A percentile compares a stretch with the other conserved stretches of the same genome.
These are phyloP conservation scores for Dolichomitus sp. DNA, from an alignment of 2,888 invertebrate species.

Conservation along the genomic window DNA sequence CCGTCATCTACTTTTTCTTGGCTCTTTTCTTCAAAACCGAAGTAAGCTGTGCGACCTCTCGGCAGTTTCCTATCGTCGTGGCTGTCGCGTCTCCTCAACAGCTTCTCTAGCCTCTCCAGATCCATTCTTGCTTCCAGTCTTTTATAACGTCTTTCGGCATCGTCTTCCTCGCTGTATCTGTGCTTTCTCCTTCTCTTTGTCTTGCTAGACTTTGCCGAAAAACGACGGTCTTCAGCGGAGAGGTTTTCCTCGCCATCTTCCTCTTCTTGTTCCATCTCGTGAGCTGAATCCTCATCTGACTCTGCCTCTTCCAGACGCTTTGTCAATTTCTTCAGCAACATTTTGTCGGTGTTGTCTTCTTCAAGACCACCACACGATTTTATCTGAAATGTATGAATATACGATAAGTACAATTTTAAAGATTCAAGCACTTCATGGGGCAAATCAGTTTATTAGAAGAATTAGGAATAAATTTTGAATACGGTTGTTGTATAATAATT, in stretches of 20 bases:
- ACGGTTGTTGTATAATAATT: background rate
- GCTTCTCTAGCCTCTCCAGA: constrained; percentile 68
- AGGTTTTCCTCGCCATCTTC: constrained; percentile 34
- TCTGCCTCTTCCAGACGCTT: constrained; percentile 69
- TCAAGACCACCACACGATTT: constrained; percentile 75
- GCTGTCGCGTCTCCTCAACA: constrained; percentile 64
- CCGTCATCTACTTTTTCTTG: constrained; percentile 35
- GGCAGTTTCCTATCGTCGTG: constrained; percentile 43
- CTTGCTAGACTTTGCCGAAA: constrained; percentile 37
- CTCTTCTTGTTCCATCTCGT: constrained; percentile 49
- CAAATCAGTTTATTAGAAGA: background rate
- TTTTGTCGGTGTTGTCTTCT: constrained; percentile 66
- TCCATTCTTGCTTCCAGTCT: constrained; percentile 63
- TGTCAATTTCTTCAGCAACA: constrained; percentile 64
- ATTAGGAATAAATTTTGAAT: background rate
- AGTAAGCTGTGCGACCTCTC: constrained; percentile 43
- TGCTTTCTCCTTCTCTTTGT: constrained; percentile 54
- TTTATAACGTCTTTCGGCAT: constrained; percentile 38
- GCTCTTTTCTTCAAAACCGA: constrained; percentile 56
- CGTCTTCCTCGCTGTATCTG: constrained; percentile 60
- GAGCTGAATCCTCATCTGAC: constrained; percentile 57
- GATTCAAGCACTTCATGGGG: background rate
- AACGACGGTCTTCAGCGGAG: constrained; percentile 48
- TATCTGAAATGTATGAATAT: constrained; percentile 68
- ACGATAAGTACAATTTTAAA: too few species aligned